A percentile compares a stretch with the other conserved stretches of the same genome.
These are phyloP conservation scores for Tetranychus piercei DNA, from an alignment of 2,888 invertebrate species.

Conservation along the genomic window DNA sequence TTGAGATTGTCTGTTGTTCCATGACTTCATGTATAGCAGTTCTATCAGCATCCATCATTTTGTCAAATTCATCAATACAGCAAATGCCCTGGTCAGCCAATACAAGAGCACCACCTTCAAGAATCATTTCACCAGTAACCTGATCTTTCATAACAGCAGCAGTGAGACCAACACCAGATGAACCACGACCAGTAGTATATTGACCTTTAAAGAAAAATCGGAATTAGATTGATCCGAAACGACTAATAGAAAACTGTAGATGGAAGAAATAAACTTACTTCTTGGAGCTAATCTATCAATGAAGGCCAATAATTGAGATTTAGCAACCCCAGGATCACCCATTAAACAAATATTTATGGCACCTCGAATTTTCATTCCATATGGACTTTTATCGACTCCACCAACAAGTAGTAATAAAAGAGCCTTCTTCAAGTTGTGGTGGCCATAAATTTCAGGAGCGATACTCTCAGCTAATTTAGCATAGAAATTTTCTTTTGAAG, in stretches of 20 bases:
- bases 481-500: slow-evolving; percentile 68
- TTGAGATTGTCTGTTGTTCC: slow-evolving; percentile 99
- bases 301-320: slow-evolving; percentile 84
- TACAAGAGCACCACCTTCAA: slow-evolving; percentile 91
- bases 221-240: background rate
- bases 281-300: slow-evolving; percentile 80
- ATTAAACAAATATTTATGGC: slow-evolving; percentile 89
- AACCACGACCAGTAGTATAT: slow-evolving; percentile 88
- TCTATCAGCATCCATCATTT: slow-evolving; percentile 88
- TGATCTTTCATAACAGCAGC: slow-evolving; percentile 96
- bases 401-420: slow-evolving; percentile 69
- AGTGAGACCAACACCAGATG: slow-evolving; percentile 94
- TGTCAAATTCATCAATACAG: slow-evolving; percentile 99
- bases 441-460: slow-evolving; percentile 97
- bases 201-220: slow-evolving; percentile 42
- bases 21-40: slow-evolving; percentile 94
- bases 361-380: slow-evolving; percentile 90
- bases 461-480: slow-evolving; percentile 73
- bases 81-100: slow-evolving; percentile 81
- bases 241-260: background rate
- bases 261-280: slow-evolving; percentile 38
- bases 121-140: slow-evolving; percentile 85
- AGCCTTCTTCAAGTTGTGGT: slow-evolving; percentile 93
- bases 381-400: slow-evolving; percentile 56
- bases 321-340: slow-evolving; percentile 99